A percentile compares a stretch with the other conserved stretches of the same genome.
Evolutionary conservation across 2,797 vertebrate species (phyloP).

Genomic region (Neoniphon sammara): DNA sequence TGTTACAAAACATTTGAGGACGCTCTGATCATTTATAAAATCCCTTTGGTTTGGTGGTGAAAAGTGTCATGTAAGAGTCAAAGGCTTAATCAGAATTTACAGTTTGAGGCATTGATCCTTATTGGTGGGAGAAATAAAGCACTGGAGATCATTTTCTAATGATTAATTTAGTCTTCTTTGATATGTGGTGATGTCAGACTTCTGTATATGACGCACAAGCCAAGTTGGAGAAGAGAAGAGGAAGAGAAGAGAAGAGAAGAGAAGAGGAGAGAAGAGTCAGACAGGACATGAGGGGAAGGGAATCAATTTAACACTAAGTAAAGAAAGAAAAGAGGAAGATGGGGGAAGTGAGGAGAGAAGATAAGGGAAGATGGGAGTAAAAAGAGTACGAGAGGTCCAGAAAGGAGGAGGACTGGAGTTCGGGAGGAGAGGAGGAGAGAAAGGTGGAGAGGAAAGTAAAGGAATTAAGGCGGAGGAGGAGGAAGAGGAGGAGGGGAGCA

Average conservation of each 20-base stretch:
- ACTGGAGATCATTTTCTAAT: neutral
- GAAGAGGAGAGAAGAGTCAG: neutral
- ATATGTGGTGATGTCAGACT: neutral
- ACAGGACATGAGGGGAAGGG: neutral
- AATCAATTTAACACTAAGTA: neutral
- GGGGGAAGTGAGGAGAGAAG: neutral
- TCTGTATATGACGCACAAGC: neutral
- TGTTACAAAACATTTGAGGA: neutral
- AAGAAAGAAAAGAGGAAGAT: neutral
- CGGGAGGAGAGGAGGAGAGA: neutral
- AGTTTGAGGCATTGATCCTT: neutral
- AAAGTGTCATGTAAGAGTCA: neutral
- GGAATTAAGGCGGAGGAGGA: neutral
- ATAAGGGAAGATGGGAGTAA: neutral
- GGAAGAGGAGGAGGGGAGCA: constrained; percentile 35
- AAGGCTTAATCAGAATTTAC: neutral
- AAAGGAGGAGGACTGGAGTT: neutral
- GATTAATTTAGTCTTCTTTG: neutral
- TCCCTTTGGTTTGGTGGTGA: neutral
- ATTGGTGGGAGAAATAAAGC: neutral
- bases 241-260: neutral
- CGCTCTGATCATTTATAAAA: neutral
- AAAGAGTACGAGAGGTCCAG: neutral
- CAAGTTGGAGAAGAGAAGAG: no score
- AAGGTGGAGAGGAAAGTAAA: neutral